phyloP scores from a whole-genome alignment of 2,113 vertebrate genomes.

The Thermophis baileyi region DNA sequence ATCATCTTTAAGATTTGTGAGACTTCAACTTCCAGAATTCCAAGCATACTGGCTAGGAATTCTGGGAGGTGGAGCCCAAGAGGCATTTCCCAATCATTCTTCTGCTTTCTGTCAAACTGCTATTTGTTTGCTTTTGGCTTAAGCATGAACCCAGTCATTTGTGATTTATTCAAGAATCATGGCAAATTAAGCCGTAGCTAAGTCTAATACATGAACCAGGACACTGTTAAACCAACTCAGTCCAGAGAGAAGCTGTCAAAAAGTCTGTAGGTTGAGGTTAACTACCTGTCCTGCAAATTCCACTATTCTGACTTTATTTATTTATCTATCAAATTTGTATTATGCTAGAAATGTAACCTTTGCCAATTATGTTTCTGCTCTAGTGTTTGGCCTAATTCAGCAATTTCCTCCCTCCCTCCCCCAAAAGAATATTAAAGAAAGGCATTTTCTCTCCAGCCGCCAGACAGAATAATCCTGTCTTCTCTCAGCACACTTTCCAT shows the following conservation, averaged over 20 bases:
- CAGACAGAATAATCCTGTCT: background rate
- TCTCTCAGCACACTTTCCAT: background rate
- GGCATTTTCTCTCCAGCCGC: background rate
- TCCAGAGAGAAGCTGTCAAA: background rate
- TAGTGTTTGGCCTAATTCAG: background rate
- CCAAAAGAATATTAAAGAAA: background rate
- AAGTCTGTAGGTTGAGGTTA: background rate
- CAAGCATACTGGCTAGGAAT: background rate
- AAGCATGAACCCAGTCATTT: background rate
- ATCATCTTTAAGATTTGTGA: background rate
- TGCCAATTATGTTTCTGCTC: background rate
- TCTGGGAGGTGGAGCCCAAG: background rate
- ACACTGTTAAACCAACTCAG: background rate
- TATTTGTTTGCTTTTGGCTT: background rate
- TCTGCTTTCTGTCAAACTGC: background rate
- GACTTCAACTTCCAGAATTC: background rate
- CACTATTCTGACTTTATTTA: background rate
- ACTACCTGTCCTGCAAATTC: background rate
- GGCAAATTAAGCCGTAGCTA: background rate
- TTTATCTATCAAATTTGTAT: background rate
- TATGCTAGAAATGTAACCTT: background rate
- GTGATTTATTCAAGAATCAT: background rate
- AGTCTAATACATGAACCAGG: background rate
- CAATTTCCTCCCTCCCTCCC: background rate
- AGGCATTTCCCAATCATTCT: background rate